phyloP scores from a whole-genome alignment of 2,797 vertebrate genomes.

The Syngnathus acus region DNA sequence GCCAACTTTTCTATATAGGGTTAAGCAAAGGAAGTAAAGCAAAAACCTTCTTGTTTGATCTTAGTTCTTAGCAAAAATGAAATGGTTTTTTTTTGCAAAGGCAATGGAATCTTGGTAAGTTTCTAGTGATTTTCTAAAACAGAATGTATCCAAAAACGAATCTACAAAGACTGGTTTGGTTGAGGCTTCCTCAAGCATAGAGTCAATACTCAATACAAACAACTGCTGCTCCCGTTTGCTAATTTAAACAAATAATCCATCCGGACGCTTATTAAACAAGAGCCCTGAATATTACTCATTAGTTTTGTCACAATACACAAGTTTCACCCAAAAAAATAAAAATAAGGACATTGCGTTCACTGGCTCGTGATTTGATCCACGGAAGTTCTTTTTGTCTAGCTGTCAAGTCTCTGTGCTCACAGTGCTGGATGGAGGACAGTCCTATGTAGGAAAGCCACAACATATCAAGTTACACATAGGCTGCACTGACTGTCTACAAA shows the following conservation, averaged over 20 bases:
- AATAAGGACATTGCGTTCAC: conserved; percentile 23
- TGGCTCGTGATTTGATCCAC: conserved; percentile 25
- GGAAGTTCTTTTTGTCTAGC: conserved; percentile 12
- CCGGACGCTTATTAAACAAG: conserved; percentile 19
- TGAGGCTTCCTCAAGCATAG: not conserved
- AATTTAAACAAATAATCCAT: not conserved
- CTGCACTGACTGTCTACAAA: conserved; percentile 53
- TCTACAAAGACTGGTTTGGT: too few relatives aligned
- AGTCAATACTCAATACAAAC: not conserved
- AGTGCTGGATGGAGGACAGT: conserved; percentile 19
- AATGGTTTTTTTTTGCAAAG: too few relatives aligned
- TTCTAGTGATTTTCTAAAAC: too few relatives aligned
- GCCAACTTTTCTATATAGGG: too few relatives aligned
- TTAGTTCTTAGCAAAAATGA: too few relatives aligned
- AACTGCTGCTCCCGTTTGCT: not conserved
- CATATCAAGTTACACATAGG: conserved; percentile 56
- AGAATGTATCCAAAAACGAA: too few relatives aligned
- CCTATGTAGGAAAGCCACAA: conserved; percentile 43
- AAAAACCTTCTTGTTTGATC: too few relatives aligned
- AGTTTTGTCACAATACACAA: conserved; percentile 15
- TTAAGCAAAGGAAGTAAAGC: too few relatives aligned
- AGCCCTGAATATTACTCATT: conserved; percentile 13
- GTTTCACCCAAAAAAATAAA: conserved; percentile 6
- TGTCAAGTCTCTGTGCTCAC: conserved; percentile 20
- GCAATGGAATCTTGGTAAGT: too few relatives aligned